Base-by-base conservation (phyloP, 1,140 invertebrate species). In the Sinonovacula constricta region DNA sequence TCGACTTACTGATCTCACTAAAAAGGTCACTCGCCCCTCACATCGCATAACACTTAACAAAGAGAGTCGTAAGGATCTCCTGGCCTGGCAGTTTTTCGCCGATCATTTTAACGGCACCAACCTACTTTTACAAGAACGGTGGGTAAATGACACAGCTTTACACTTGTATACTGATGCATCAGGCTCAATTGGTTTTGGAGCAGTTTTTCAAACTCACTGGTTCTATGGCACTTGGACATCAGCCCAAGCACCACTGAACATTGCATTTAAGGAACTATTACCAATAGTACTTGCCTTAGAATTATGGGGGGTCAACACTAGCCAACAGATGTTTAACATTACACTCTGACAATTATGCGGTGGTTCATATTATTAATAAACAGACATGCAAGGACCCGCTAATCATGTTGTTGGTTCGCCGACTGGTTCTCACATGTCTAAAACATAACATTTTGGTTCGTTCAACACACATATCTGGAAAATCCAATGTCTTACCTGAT, bases 351-450 rank as follows among this genome's bases (percentile, higher is more conserved):
- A 81, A 81, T 81, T n/a, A 10, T 15, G 67, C 67, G 4, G 60
- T 81, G 3, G 76, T 79, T 15, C 56, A 71, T 36, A 68, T 81
- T 30, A 79, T 78, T 14, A 81, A 81, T 62, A 81, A 81, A 56
- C 36, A 65, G 22, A 24, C 75, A 7, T 72, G 66, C 31, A 79
- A 74, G 33, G 24, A 66, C 22, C 1, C 15, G 18, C 4, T 18
- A 12, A 63, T 79, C 24, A 81, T 81, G 80, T 24, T 2, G 4
- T 45, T 81, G 24, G 68, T 81, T 24, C 26, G 80, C 2, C 51
- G 80, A 0, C 34, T 81, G n/a, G 74, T 81, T 15, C 12, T 66
- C 3, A 28, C 74, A 1, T 54, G 54, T 36, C 56, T 81, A 33
- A 67, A 60, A 68, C 62, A 53, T 45, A 81, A 81, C 34, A 70